phyloP scores from a whole-genome alignment of 2,888 invertebrate genomes.

The Mimumesa dahlbomi region DNA sequence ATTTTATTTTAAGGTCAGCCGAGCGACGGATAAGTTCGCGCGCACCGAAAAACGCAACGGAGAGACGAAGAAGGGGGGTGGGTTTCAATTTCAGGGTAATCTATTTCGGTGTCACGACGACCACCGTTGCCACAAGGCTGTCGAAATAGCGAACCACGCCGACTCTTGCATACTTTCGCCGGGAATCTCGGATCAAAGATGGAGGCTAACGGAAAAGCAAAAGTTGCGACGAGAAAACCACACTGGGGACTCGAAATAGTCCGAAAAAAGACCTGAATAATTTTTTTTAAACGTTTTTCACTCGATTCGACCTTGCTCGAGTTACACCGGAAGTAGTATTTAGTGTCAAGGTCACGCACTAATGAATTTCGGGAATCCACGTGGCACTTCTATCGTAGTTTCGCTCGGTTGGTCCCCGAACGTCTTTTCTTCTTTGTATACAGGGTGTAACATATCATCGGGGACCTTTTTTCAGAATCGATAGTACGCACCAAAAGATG shows the following conservation, averaged over 20 bases:
- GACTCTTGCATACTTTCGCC: slow-evolving; percentile 41
- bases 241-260: too few species aligned
- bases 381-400: neutral
- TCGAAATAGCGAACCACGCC: slow-evolving; percentile 68
- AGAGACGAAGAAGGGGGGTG: slow-evolving; percentile 40
- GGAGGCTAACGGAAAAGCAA: neutral
- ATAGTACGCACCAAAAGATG: too few species aligned
- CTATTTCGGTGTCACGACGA: slow-evolving; percentile 66
- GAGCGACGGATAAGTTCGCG: slow-evolving; percentile 45
- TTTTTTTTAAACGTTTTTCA: too few species aligned
- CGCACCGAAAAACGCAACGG: slow-evolving; percentile 36
- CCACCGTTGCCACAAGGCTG: slow-evolving; percentile 55
- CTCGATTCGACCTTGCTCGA: slow-evolving; percentile 13
- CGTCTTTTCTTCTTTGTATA: too few species aligned
- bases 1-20: slow-evolving; percentile 47
- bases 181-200: slow-evolving; percentile 32
- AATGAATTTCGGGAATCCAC: slow-evolving; percentile 25
- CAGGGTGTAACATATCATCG: too few species aligned
- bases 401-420: too few species aligned
- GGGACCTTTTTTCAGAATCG: too few species aligned
- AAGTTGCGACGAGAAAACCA: too few species aligned
- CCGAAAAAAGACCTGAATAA: too few species aligned
- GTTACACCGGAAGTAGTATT: slow-evolving; percentile 20
- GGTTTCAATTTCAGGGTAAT: slow-evolving; percentile 70
- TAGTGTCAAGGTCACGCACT: slow-evolving; percentile 31